phyloP scores from a whole-genome alignment of 2,797 vertebrate genomes.

The Danio albolineatus region DNA sequence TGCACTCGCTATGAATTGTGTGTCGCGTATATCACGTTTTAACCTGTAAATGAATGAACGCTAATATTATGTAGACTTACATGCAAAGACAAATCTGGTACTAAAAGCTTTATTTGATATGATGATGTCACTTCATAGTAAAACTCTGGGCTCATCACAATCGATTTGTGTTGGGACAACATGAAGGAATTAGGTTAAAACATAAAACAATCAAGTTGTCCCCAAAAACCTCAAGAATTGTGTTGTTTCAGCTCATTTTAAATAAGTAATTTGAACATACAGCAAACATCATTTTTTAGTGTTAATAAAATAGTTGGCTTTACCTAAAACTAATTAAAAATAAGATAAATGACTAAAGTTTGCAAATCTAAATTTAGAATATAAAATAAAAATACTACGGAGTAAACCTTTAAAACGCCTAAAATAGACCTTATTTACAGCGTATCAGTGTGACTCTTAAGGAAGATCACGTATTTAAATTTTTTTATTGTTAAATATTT shows the following conservation, averaged over 20 bases:
- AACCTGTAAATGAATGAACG: neutral
- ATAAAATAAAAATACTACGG: too few species aligned
- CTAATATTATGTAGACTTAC: neutral
- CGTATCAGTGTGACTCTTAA: neutral
- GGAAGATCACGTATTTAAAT: neutral
- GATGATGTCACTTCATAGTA: neutral
- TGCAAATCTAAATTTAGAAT: neutral
- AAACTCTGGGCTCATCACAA: too few species aligned
- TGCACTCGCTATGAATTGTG: neutral
- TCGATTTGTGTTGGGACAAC: too few species aligned
- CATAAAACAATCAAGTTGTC: too few species aligned
- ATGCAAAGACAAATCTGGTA: neutral
- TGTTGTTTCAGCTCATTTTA: too few species aligned
- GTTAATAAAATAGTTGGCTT: too few species aligned
- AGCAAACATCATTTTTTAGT: too few species aligned
- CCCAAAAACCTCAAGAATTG: too few species aligned
- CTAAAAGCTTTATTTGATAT: neutral
- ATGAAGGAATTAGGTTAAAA: too few species aligned
- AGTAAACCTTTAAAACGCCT: too few species aligned
- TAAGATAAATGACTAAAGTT: neutral
- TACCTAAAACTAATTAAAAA: neutral
- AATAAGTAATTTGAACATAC: too few species aligned
- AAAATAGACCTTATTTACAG: too few species aligned
- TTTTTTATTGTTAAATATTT: neutral
- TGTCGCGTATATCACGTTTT: neutral